Conservation (phyloP, 2,797 vertebrate species). For the Gorsachius magnificus region DNA sequence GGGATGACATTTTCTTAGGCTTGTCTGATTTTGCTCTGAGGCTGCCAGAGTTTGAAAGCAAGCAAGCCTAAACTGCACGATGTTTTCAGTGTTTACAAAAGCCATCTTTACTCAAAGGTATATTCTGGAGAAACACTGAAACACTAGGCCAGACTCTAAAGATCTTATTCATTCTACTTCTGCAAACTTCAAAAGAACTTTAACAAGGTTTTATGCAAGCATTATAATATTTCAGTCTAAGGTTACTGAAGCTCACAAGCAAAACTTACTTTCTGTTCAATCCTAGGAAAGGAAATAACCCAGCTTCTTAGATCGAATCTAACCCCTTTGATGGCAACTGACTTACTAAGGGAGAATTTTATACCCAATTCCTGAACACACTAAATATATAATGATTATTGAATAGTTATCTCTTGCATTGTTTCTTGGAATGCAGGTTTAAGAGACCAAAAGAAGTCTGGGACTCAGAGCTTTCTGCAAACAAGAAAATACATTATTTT, state of each 20-base stretch:
- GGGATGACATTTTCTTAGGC: neutral
- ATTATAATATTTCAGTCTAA: neutral
- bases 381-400: neutral
- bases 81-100: neutral
- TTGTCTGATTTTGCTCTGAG: neutral
- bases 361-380: neutral
- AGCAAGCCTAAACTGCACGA: neutral
- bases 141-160: neutral
- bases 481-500: neutral
- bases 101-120: neutral
- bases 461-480: neutral
- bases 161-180: neutral
- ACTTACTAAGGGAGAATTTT: neutral
- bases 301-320: neutral
- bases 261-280: neutral
- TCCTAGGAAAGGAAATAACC: neutral
- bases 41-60: neutral
- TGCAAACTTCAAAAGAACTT: slow-evolving; percentile 1
- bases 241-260: neutral
- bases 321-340: neutral
- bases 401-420: neutral
- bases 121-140: neutral
- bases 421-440: neutral
- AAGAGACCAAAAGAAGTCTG: neutral
- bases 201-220: neutral